These are phyloP conservation scores for Alectoris magna DNA, from an alignment of 2,797 vertebrate species.

Conservation along the genomic window DNA sequence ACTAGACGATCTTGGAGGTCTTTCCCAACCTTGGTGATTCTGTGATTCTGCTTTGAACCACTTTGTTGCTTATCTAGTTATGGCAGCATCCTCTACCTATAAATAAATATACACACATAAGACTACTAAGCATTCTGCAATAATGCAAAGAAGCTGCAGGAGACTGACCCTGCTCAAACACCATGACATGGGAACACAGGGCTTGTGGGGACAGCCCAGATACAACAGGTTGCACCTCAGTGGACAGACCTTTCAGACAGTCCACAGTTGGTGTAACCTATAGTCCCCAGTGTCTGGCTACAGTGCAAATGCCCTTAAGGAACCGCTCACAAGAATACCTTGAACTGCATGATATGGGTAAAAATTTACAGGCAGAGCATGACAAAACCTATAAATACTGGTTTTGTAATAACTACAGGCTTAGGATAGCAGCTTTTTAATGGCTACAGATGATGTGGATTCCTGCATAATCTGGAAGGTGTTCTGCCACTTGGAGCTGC, in stretches of 20 bases:
- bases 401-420: not conserved
- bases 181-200: not conserved
- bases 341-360: not conserved
- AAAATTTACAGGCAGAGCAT: not conserved
- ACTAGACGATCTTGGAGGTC: too few relatives aligned
- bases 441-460: not conserved
- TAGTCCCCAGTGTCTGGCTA: fast-evolving
- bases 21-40: too few relatives aligned
- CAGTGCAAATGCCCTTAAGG: not conserved
- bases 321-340: not conserved
- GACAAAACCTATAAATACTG: not conserved
- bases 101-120: not conserved
- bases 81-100: not conserved
- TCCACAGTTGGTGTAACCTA: not conserved
- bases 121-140: not conserved
- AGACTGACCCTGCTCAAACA: not conserved
- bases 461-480: constrained; percentile 11
- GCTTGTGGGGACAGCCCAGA: not conserved
- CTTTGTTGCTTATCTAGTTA: not conserved
- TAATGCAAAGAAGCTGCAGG: not conserved
- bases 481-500: not conserved
- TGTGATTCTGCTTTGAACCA: not conserved
- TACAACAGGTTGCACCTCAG: not conserved
- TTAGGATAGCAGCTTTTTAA: not conserved
- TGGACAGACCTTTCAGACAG: not conserved